Base-by-base conservation (phyloP, 2,888 invertebrate genomes). In the Epirrita christyi region DNA sequence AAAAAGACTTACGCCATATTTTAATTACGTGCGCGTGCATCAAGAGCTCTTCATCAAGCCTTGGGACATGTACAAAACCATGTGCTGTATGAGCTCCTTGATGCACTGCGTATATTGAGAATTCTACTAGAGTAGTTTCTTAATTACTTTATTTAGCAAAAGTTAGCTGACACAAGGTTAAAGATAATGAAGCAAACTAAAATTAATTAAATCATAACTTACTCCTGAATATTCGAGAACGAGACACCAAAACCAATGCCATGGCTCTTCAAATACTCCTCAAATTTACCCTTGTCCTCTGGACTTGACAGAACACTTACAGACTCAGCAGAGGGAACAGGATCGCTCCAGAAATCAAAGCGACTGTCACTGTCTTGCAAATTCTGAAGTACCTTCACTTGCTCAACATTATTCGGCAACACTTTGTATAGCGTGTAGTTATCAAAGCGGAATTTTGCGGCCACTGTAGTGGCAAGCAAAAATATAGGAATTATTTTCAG, bases 341-440 rank as follows among this genome's bases (percentile, higher is more conserved):
- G 91, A 54, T 78, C 87, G 70, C 79, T 88, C 86, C 80, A 93
- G 58, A 86, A 93, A 80, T 85, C 93, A 68, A 67, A 93, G 66
- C 69, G 87, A 63, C 59, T 72, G 70, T 76, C 90, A 21, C 74
- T 68, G 64, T 80, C 67, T 66, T 93, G 87, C 34, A 94, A 71
- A 7, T 86, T 70, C 71, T 86, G 85, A 7, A 95, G 81, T 13
- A 89, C 61, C 38, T 80, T 76, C 27, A 94, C 73, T 37, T 95
- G 93, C 0, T 86, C 76, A 0, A 72, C 66, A 64, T 82, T 93
- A 58, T 83, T 76, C 0, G 95, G 93, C 0, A 81, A 73, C 5
- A 94, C 78, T 73, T 93, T 92, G 66, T 93, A 95, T 6, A 95
- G 86, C 13, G 83, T 76, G 63, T 87, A 85, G 58, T 88, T 87